Evolutionary conservation across 53 echinoderm and acorn worm species (phyloP), one percentile per base, ranked within the genome.

Genomic region (Paracentrotus lividus): DNA sequence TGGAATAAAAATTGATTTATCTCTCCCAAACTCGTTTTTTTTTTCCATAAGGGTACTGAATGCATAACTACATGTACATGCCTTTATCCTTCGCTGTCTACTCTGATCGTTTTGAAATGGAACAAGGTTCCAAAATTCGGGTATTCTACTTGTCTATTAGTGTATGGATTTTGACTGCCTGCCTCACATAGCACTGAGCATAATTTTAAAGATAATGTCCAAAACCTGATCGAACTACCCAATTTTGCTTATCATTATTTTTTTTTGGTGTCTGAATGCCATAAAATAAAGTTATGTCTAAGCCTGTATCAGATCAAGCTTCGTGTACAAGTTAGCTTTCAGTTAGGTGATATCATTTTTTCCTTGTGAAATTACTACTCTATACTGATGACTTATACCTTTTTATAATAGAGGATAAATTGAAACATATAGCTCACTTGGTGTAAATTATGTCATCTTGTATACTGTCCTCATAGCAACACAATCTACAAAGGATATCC

Each of bases 401-500:
- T n/a, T n/a, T n/a, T n/a, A n/a, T n/a, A n/a, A 52, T 12, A 52
- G 52, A 52, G 52, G 52, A 52, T 52, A 52, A 2, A 9, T 52
- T 15, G 15, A 52, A 3, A 12, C 0, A 24, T 24, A 59, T 24
- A 59, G 21, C 58, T 58, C 2, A 21, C 2, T 58, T 23, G 58
- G 20, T 57, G 21, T 57, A 53, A n/a, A 23, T 58, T 18, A 58
- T 58, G 57, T 20, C 21, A 57, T 16, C 21, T 16, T 57, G 18
- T 57, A 57, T 29, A 67, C 68, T 33, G 10, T n/a, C 27, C 38
- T 15, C 76, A 10, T 76, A 76, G 76, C 76, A 75, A 40, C 75
- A 66, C 72, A 20, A 42, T 36, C 36, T 40, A 76, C 76, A 76
- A 38, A 42, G 76, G 76, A 76, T 75, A 38, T 76, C 38, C 76